phyloP scores from a whole-genome alignment of 2,113 vertebrate species.

The Colius striatus region DNA sequence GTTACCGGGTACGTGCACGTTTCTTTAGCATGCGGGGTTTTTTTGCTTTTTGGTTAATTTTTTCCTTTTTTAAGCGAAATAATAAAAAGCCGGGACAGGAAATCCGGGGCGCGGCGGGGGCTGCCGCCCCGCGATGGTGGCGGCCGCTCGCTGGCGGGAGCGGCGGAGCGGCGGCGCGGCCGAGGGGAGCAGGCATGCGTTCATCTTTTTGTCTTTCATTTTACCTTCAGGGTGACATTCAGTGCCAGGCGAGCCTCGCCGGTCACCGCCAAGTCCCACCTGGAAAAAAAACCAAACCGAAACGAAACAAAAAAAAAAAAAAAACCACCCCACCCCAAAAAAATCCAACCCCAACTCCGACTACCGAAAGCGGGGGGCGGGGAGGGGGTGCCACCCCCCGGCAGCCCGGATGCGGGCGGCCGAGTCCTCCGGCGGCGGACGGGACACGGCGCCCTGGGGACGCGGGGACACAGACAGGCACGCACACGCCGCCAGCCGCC shows the following conservation, averaged over 20 bases:
- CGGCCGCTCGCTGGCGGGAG: constrained; percentile 1
- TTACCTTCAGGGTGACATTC: constrained; percentile 80
- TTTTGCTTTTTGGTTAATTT: neutral
- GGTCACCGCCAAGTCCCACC: constrained; percentile 65
- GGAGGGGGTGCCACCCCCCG: neutral
- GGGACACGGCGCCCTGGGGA: neutral
- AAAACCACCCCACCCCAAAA: neutral
- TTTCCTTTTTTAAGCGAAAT: neutral
- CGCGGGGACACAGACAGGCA: neutral
- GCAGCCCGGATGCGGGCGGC: neutral
- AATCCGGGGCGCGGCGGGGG: neutral
- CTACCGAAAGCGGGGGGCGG: neutral
- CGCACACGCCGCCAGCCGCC: neutral
- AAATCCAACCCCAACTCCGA: neutral
- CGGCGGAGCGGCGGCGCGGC: constrained; percentile 50
- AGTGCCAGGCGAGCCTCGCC: constrained; percentile 69
- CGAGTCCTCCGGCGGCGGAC: neutral
- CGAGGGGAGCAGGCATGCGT: constrained; percentile 61
- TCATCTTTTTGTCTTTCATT: constrained; percentile 79
- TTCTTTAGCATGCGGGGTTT: constrained; percentile 61
- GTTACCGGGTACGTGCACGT: constrained; percentile 71
- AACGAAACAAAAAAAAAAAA: neutral
- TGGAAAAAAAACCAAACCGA: constrained; percentile 16
- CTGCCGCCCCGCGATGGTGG: neutral
- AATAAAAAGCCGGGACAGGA: neutral